Conservation (phyloP, 2,797 vertebrate species). For the Carcharodon carcharias region DNA sequence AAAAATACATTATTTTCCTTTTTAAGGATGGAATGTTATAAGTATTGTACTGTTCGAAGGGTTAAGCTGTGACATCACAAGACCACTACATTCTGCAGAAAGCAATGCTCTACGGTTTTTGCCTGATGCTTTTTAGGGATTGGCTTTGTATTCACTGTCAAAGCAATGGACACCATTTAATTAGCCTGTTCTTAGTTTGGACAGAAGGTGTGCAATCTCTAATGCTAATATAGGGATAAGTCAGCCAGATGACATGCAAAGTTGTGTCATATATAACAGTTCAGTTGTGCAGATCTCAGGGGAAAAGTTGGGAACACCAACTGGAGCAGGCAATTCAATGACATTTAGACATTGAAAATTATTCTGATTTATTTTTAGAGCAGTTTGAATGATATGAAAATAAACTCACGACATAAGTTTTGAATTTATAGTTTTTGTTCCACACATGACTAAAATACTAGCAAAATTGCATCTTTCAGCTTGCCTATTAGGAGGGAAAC, state of each 20-base stretch:
- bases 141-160: background rate
- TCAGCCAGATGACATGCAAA: background rate
- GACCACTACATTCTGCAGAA: background rate
- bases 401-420: background rate
- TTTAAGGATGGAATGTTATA: background rate
- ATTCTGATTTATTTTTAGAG: background rate
- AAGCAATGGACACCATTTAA: constrained; percentile 22
- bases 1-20: background rate
- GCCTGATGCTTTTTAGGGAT: background rate
- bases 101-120: background rate
- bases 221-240: background rate
- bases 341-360: background rate
- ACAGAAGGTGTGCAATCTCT: background rate
- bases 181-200: background rate
- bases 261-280: background rate
- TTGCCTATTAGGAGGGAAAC: background rate
- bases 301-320: background rate
- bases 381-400: background rate
- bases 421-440: background rate
- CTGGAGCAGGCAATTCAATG: background rate
- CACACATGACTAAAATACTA: background rate
- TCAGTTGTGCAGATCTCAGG: background rate
- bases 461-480: background rate
- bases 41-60: background rate
- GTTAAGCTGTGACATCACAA: background rate